Conservation (phyloP, 30 jellyfish, hydroid and myxozoan species). For the Sanderia malayensis region DNA sequence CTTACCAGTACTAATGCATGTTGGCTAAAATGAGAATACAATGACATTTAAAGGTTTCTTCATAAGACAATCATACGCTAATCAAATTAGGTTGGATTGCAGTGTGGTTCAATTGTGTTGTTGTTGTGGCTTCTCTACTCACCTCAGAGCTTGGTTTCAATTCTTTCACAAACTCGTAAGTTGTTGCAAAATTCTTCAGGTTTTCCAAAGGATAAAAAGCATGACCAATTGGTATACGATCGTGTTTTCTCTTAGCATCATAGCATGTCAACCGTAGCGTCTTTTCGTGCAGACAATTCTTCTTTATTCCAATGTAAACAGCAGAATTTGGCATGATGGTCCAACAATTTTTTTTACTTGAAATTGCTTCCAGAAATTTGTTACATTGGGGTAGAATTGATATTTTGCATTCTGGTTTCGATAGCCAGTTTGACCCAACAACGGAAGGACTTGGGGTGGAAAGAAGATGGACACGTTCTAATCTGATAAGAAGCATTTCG, state of each 20-base stretch:
- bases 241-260: conserved; percentile 32
- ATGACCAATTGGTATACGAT: conserved; percentile 54
- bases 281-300: conserved; percentile 28
- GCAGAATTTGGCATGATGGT: conserved; percentile 32
- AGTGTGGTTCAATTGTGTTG: too few species aligned
- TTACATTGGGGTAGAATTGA: conserved; percentile 42
- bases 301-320: conserved; percentile 27
- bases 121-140: too few species aligned
- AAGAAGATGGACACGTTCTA: conserved; percentile 27
- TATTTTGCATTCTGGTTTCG: conserved; percentile 31
- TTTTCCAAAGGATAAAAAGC: conserved; percentile 51
- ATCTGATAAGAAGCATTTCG: conserved; percentile 58
- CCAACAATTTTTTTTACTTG: conserved; percentile 14
- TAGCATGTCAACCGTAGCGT: conserved; percentile 41
- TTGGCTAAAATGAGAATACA: conserved; percentile 54
- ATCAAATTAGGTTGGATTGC: too few species aligned
- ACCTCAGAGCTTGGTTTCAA: conserved; percentile 62
- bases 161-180: conserved; percentile 28
- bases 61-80: too few species aligned
- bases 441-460: conserved; percentile 79
- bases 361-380: conserved; percentile 23
- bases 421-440: conserved; percentile 67
- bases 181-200: conserved; percentile 28
- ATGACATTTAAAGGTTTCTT: background rate
- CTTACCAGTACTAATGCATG: conserved; percentile 86